Percentiles rank a stretch among this genome's conserved stretches.
These are phyloP conservation scores for Drosophila seguyi DNA, from an alignment of 1,140 invertebrate species.

Conservation along the genomic window DNA sequence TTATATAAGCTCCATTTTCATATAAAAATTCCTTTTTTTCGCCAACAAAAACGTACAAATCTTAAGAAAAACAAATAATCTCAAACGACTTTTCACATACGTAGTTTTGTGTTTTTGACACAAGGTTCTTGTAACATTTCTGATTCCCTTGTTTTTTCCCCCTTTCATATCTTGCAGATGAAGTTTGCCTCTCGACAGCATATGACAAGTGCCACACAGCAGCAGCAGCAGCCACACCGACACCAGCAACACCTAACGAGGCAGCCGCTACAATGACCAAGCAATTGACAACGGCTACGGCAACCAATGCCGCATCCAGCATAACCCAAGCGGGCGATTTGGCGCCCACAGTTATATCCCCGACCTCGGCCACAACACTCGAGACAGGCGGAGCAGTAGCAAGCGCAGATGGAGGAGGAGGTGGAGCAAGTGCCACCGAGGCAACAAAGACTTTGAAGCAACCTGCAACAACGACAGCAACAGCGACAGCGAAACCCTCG, in stretches of 20 bases:
- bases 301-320: constrained; percentile 68
- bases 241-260: constrained; percentile 33
- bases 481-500: constrained; percentile 36
- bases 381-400: constrained; percentile 14
- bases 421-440: constrained; percentile 21
- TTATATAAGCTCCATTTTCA: neutral
- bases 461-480: constrained; percentile 34
- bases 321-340: constrained; percentile 70
- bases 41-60: neutral
- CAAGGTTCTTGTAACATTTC: neutral
- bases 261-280: constrained; percentile 72
- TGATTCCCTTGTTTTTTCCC: constrained; percentile 8
- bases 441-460: constrained; percentile 47
- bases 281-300: constrained; percentile 73
- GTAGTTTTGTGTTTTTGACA: neutral
- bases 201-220: constrained; percentile 57
- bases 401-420: neutral
- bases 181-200: constrained; percentile 59
- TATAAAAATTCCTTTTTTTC: neutral
- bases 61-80: neutral
- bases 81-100: neutral
- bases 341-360: constrained; percentile 72
- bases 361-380: constrained; percentile 50
- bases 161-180: constrained; percentile 49
- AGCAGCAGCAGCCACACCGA: constrained; percentile 29